These are phyloP conservation scores for Odontesthes bonariensis DNA, from an alignment of 2,113 vertebrate species.

Conservation along the genomic window DNA sequence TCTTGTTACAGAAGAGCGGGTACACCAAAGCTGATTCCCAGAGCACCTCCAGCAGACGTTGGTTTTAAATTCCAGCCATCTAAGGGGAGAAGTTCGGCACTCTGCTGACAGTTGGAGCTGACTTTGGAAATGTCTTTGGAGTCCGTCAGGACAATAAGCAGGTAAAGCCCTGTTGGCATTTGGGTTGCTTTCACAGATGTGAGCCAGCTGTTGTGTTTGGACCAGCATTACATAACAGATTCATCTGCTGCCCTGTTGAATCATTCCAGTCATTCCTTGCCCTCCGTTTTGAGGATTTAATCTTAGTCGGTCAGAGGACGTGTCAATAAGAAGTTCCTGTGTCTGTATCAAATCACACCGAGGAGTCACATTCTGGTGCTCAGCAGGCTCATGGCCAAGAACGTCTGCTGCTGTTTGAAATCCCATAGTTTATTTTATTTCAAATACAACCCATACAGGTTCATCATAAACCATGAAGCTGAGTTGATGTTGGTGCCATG, in stretches of 20 bases:
- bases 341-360: slow-evolving; percentile 45
- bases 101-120: slow-evolving; percentile 27
- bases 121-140: background rate
- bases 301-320: slow-evolving; percentile 33
- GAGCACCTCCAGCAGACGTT: slow-evolving; percentile 38
- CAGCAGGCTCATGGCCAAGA: background rate
- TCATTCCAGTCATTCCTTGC: slow-evolving; percentile 51
- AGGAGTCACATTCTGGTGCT: slow-evolving; percentile 13
- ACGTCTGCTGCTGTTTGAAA: background rate
- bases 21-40: slow-evolving; percentile 32
- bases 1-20: slow-evolving; percentile 67
- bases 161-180: slow-evolving; percentile 5
- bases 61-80: slow-evolving; percentile 51
- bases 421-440: too few species aligned
- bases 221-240: slow-evolving; percentile 35
- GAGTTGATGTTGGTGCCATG: too few species aligned
- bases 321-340: slow-evolving; percentile 8
- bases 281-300: slow-evolving; percentile 46
- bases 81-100: slow-evolving; percentile 4
- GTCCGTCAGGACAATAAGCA: slow-evolving; percentile 12
- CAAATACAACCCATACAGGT: too few species aligned
- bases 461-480: too few species aligned
- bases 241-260: slow-evolving; percentile 21
- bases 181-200: slow-evolving; percentile 48
- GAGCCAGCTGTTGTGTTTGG: slow-evolving; percentile 50